Evolutionary conservation across 1,140 invertebrate species (phyloP), one percentile per base, ranked within the genome.

Genomic region (Euura saliciscinereae): DNA sequence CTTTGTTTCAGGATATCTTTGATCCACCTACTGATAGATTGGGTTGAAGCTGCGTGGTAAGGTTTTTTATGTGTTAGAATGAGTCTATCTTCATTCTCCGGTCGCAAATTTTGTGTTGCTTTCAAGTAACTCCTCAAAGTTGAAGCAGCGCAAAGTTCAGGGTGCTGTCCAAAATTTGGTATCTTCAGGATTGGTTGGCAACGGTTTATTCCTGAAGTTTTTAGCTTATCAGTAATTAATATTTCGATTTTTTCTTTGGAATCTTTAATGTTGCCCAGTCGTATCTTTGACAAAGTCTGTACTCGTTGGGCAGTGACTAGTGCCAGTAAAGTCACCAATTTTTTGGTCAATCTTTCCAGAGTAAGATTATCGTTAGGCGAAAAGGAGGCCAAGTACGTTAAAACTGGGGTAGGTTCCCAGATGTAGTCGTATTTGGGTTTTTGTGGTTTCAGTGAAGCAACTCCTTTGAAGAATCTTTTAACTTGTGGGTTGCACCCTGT

Each of bases 401-500:
- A n/a, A n/a, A n/a, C n/a, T n/a, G n/a, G n/a, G n/a, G n/a, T n/a
- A n/a, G n/a, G n/a, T n/a, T n/a, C n/a, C n/a, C 77, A 80, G 3
- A 76, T 78, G 28, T 68, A 68, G 46, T 71, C 69, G 68, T 80
- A 79, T 72, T 77, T 79, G 11, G 76, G 74, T 42, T 10, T 10
- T 4, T 65, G 65, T n/a, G 75, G 76, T 69, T 75, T 75, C 44
- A 77, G 43, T 64, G 75, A 79, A 42, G 44, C 74, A 5, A 74
- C 65, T 45, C 73, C 74, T 68, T 75, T 73, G n/a, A 77, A 68
- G 69, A 78, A 75, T 42, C 73, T 51, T 65, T 68, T 7, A 10
- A 78, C 67, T 44, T 69, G 43, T 2, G 71, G 28, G 28, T 78
- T 69, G n/a, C 75, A n/a, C n/a, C n/a, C n/a, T n/a, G n/a, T n/a